Conservation (phyloP, 2,888 invertebrate species). For the Dryococelus australis region DNA sequence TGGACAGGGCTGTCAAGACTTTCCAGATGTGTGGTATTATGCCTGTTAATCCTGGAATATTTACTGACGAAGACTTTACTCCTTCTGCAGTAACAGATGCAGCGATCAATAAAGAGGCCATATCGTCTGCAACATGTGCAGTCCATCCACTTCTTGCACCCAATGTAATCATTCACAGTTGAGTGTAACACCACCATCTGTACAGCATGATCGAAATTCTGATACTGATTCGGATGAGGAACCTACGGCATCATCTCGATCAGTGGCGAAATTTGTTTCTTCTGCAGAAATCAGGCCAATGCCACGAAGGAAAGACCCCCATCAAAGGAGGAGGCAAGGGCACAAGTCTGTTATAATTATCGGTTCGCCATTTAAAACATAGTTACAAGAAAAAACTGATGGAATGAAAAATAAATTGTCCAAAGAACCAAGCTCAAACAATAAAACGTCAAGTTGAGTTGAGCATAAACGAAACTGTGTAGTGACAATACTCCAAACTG, state of each 20-base stretch:
- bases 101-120: not conserved
- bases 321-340: not conserved
- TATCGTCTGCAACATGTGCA: not conserved
- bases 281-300: not conserved
- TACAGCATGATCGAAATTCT: not conserved
- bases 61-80: not conserved
- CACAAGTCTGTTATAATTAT: not conserved
- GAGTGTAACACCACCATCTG: not conserved
- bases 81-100: not conserved
- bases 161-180: not conserved
- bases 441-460: not conserved
- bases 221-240: not conserved
- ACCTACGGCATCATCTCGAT: not conserved
- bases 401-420: not conserved
- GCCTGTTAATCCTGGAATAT: not conserved
- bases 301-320: not conserved
- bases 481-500: not conserved
- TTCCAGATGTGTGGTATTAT: not conserved
- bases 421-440: not conserved
- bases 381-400: not conserved
- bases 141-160: not conserved
- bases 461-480: not conserved
- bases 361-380: not conserved
- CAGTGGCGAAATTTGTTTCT: not conserved
- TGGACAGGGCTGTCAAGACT: not conserved